These are phyloP conservation scores for Gastrophryne carolinensis DNA, from an alignment of 2,797 vertebrate species.

Conservation along the genomic window DNA sequence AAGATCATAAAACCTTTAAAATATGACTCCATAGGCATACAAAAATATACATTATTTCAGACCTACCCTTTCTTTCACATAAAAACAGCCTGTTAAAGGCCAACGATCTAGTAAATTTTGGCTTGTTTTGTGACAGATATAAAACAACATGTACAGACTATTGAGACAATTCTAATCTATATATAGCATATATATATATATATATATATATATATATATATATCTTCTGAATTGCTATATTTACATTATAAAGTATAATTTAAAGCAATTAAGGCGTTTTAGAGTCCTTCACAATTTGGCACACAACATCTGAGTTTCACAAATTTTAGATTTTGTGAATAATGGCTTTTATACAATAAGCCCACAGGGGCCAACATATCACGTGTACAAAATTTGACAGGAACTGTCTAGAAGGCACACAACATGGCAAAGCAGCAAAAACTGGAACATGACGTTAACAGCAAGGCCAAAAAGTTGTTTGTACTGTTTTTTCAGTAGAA, in stretches of 20 bases:
- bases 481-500: not conserved
- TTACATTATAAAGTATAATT: conserved; percentile 3
- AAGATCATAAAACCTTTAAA: not conserved
- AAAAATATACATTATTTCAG: conserved; percentile 15
- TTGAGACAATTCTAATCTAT: not conserved
- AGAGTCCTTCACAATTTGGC: conserved; percentile 16
- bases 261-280: conserved; percentile 6
- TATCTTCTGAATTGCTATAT: conserved; percentile 14
- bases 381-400: conserved; percentile 10
- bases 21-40: conserved; percentile 1
- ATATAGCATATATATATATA: not conserved
- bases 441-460: conserved; percentile 35
- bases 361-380: not conserved
- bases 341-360: conserved; percentile 17
- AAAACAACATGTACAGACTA: not conserved
- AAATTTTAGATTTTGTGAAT: not conserved
- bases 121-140: not conserved
- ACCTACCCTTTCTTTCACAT: not conserved
- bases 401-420: conserved; percentile 36
- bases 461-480: conserved; percentile 13
- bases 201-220: too few relatives aligned
- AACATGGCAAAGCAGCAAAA: conserved; percentile 15
- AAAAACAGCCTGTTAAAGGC: not conserved
- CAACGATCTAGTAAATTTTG: not conserved
- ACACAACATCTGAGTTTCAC: not conserved